Evolutionary conservation across 2,888 invertebrate species (phyloP), one percentile per base, ranked within the genome.

Genomic region (Eremobia ochroleuca): DNA sequence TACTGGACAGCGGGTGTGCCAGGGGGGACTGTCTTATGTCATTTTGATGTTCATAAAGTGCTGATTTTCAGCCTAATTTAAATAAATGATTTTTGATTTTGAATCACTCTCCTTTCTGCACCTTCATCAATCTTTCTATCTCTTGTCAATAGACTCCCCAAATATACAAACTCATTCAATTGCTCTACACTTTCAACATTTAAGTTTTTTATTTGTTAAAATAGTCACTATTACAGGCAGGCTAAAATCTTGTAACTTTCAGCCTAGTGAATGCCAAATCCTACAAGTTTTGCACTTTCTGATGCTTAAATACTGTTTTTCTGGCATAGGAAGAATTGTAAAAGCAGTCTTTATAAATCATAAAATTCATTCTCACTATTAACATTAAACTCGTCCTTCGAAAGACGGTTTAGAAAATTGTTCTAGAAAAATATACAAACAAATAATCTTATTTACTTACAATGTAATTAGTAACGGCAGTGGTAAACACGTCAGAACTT

Each of bases 401-500:
- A 65, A 46, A 25, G 28, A 58, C 73, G 28, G 15, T 21, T 11
- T 21, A 0, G 2, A 13, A 49, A 79, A 37, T 52, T 49, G 25
- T 62, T 49, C 4, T 4, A 46, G 13, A 52, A 49, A 68, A 49
- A 73, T 73, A 62, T n/a, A 59, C 18, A 46, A 70, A 52, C 1
- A 65, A 65, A 68, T 43, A 70, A 55, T 67, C 67, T 66, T 55
- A 61, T 81, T 52, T 82, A 86, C 88, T 87, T 62, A 90, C 90
- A 49, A 79, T 77, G 67, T 76, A 82, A 83, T 86, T 85, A 79
- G 74, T 77, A 75, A 88, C 78, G 75, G 77, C 58, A 21, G 55
- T 59, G 72, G 82, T 81, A 82, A 91, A 91, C 91, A 92, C 94
- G 93, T 94, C 94, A 94, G 91, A 88, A 78, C 85, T 86, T 89